Conservation (phyloP, 2,797 vertebrate genomes). For the Neosilurus hyrtlii region DNA sequence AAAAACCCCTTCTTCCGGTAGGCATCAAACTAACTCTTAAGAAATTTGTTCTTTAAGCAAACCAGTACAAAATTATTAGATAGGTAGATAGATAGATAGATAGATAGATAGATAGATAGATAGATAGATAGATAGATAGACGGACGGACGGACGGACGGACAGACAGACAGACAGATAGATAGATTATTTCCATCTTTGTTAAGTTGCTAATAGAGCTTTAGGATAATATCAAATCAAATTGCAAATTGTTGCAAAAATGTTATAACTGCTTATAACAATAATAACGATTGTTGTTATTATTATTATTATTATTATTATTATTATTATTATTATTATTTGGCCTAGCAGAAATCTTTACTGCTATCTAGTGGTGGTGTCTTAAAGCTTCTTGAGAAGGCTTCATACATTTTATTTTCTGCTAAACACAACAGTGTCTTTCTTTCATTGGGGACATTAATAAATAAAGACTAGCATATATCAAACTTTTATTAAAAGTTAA, state of each 20-base stretch:
- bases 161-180: too few species aligned
- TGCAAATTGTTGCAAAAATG: too few species aligned
- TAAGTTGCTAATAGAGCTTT: too few species aligned
- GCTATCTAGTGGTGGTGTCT: slow-evolving; percentile 1
- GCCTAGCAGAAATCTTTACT: not conserved
- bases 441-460: not conserved
- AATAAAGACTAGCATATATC: not conserved
- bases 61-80: not conserved
- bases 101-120: too few species aligned
- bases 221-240: too few species aligned
- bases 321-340: too few species aligned
- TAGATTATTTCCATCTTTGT: too few species aligned
- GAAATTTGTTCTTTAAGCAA: not conserved
- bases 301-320: not conserved
- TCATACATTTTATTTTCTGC: not conserved
- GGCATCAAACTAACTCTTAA: slow-evolving; percentile 36
- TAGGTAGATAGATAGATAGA: too few species aligned
- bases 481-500: not conserved
- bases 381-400: not conserved
- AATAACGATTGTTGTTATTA: too few species aligned
- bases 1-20: slow-evolving; percentile 81
- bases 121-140: too few species aligned
- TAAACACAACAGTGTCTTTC: not conserved
- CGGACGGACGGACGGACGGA: too few species aligned
- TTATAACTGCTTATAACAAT: too few species aligned